phyloP scores from a whole-genome alignment of 2,113 vertebrate genomes.

The Oostethus manadensis region DNA sequence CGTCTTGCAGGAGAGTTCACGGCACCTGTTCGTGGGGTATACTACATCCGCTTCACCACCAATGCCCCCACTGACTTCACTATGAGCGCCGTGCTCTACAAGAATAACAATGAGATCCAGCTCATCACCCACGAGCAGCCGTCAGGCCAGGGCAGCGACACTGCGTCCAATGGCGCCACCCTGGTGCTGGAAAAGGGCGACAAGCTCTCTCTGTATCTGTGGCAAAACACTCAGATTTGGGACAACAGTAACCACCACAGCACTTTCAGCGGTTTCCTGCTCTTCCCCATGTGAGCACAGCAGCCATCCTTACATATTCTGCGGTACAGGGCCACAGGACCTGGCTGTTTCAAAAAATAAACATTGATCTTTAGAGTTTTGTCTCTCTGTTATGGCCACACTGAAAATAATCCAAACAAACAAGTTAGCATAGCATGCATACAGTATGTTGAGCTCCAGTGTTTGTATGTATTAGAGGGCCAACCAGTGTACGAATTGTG shows the following conservation, averaged over 20 bases:
- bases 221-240: slow-evolving; percentile 53
- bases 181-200: slow-evolving; percentile 48
- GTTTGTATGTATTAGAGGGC: no score
- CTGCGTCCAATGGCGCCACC: slow-evolving; percentile 52
- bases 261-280: slow-evolving; percentile 59
- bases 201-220: slow-evolving; percentile 37
- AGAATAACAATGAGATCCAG: background rate
- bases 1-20: slow-evolving; percentile 46
- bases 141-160: slow-evolving; percentile 54
- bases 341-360: background rate
- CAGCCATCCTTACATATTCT: background rate
- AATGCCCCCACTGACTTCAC: slow-evolving; percentile 36
- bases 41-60: slow-evolving; percentile 56
- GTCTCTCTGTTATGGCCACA: background rate
- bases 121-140: slow-evolving; percentile 48
- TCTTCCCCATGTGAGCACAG: slow-evolving; percentile 30
- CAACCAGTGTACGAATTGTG: no score
- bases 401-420: no score
- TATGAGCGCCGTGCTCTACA: slow-evolving; percentile 54
- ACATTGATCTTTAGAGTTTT: background rate
- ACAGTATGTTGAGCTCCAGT: no score
- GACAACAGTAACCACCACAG: slow-evolving; percentile 60
- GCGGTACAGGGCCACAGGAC: background rate
- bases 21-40: slow-evolving; percentile 43
- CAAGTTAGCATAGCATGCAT: no score